Evolutionary conservation across 2,797 vertebrate species (phyloP), one percentile per base, ranked within the genome.

Genomic region (Sebastes diaconus): DNA sequence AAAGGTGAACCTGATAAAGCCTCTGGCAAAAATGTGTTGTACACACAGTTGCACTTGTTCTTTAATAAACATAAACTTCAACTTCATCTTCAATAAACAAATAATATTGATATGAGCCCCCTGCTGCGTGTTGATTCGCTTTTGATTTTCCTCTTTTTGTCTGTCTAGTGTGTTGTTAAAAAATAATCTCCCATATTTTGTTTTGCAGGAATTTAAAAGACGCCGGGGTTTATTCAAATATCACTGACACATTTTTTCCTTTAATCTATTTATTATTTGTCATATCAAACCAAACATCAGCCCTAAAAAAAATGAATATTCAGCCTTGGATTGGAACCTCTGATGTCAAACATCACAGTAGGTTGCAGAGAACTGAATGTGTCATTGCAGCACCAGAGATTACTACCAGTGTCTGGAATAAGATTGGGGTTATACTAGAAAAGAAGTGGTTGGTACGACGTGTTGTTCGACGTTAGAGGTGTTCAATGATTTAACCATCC

Each of bases 341-440:
- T 66, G 10, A 39, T 6, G 3, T 75, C 36, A 14, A 4, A 29
- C 18, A 36, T 67, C 25, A 65, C 14, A 42, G 30, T 25, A 16
- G 14, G 16, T 42, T 36, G n/a, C 68, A 59, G 12, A 66, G 20
- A 7, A 6, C 12, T n/a, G 13, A 52, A 1, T 29, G 0, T 32
- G 14, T 74, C 3, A 34, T 57, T 85, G 73, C 79, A 91, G 90
- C 72, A 80, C 78, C 83, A 79, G 13, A 39, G 1, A 20, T 2
- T 14, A 11, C 11, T 3, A 12, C 6, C 4, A 12, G 20, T 46
- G 32, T 77, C 12, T 50, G 2, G 25, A n/a, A 81, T 54, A 29
- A 46, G 52, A 12, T n/a, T 20, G 1, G 2, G 2, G 20, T 30
- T 54, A 4, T 6, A 14, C 57, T 18, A 6, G 16, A 25, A 36